These are phyloP conservation scores for Deilephila porcellus DNA, from an alignment of 2,888 invertebrate species.

Conservation along the genomic window DNA sequence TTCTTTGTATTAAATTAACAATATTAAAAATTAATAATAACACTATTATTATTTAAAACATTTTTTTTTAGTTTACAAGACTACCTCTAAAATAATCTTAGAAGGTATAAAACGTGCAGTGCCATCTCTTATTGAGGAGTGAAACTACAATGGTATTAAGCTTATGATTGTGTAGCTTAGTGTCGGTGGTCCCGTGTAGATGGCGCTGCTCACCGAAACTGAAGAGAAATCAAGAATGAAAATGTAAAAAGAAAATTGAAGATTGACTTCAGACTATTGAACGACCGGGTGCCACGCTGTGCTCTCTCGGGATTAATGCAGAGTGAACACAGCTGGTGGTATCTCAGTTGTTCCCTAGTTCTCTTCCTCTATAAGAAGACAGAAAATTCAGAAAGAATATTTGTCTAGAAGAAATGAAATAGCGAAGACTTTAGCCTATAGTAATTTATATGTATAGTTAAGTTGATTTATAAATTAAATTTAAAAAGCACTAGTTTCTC, in stretches of 20 bases:
- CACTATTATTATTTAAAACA: no score
- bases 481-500: no score
- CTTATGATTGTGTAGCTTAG: not conserved
- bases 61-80: no score
- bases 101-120: not conserved
- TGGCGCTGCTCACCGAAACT: slow-evolving; percentile 23
- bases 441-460: no score
- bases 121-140: not conserved
- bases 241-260: not conserved
- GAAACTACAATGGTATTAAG: not conserved
- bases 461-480: no score
- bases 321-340: slow-evolving; percentile 99
- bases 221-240: not conserved
- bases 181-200: slow-evolving; percentile 1
- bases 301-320: slow-evolving; percentile 92
- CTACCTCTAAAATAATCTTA: not conserved
- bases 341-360: slow-evolving; percentile 94
- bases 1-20: not conserved
- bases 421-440: slow-evolving; percentile 8
- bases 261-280: slow-evolving; percentile 76
- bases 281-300: slow-evolving; percentile 98
- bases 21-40: not conserved
- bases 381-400: slow-evolving; percentile 29
- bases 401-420: slow-evolving; percentile 12
- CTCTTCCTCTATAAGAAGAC: slow-evolving; percentile 51